These are phyloP conservation scores for Euphydryas editha DNA, from an alignment of 2,888 invertebrate species.

Conservation along the genomic window DNA sequence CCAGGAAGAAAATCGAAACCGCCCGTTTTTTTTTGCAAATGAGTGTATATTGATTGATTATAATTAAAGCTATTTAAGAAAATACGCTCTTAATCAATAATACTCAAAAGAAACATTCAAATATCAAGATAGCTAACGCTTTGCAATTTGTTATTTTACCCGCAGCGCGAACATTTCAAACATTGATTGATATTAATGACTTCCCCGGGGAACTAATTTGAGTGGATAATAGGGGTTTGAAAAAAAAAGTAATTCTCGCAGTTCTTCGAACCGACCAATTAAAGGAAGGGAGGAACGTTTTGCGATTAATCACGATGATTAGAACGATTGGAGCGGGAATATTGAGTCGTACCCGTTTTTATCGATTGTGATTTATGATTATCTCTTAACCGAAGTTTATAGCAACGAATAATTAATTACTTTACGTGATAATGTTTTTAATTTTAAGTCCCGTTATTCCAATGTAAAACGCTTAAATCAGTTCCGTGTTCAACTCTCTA, in stretches of 20 bases:
- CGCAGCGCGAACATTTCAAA: slow-evolving; percentile 61
- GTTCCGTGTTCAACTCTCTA: no score
- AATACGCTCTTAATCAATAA: slow-evolving; percentile 1
- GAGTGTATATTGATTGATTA: not conserved
- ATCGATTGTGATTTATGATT: slow-evolving; percentile 36
- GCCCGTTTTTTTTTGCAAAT: no score
- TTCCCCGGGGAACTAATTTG: slow-evolving; percentile 76
- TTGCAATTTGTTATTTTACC: slow-evolving; percentile 46
- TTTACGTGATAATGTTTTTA: no score
- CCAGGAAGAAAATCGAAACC: no score
- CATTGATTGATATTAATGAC: slow-evolving; percentile 80
- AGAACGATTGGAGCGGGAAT: slow-evolving; percentile 36
- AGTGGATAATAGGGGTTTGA: slow-evolving; percentile 80
- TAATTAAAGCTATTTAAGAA: no score
- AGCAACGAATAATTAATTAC: not conserved
- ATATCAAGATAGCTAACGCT: slow-evolving; percentile 8
- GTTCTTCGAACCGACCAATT: slow-evolving; percentile 39
- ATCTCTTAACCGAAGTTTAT: slow-evolving; percentile 19
- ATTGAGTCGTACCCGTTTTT: slow-evolving; percentile 40
- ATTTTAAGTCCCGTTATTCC: no score
- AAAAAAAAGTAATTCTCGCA: slow-evolving; percentile 71
- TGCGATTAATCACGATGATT: slow-evolving; percentile 44
- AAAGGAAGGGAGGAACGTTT: slow-evolving; percentile 39
- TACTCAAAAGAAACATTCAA: slow-evolving; percentile 17
- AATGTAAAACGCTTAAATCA: no score